These are phyloP conservation scores for Spodoptera picta DNA, from an alignment of 2,888 invertebrate genomes.

Conservation along the genomic window DNA sequence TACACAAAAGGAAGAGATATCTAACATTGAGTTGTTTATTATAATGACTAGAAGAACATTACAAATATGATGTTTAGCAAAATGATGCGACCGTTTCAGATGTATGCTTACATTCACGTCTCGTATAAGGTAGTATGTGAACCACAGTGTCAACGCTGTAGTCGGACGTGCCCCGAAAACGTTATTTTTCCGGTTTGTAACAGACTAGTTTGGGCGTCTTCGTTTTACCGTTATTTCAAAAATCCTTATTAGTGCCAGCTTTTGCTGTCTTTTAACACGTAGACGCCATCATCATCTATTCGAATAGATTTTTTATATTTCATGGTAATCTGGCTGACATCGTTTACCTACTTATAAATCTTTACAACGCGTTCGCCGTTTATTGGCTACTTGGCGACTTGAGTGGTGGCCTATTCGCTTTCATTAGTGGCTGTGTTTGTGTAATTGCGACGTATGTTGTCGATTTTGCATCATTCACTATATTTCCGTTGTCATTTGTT, in stretches of 20 bases:
- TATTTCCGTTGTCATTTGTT: slow-evolving; percentile 20
- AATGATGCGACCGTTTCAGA: slow-evolving; percentile 21
- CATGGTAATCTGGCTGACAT: slow-evolving; percentile 19
- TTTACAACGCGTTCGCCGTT: slow-evolving; percentile 17
- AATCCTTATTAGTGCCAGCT: slow-evolving; percentile 58
- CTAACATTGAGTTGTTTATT: slow-evolving; percentile 20
- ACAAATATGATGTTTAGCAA: slow-evolving; percentile 31
- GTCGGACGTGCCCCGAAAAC: slow-evolving; percentile 81
- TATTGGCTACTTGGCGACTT: slow-evolving; percentile 33
- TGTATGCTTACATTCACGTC: slow-evolving; percentile 66
- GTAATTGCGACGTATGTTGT: slow-evolving; percentile 32
- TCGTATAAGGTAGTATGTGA: slow-evolving; percentile 72
- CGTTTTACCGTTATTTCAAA: slow-evolving; percentile 75
- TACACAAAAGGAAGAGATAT: slow-evolving; percentile 7
- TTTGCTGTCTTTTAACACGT: slow-evolving; percentile 19
- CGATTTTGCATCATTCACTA: slow-evolving; percentile 28
- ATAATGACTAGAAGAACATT: slow-evolving; percentile 17
- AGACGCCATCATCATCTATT: slow-evolving; percentile 20
- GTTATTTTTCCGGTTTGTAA: slow-evolving; percentile 84
- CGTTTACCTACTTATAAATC: slow-evolving; percentile 11
- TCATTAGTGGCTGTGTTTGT: slow-evolving; percentile 33
- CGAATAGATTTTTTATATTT: slow-evolving; percentile 12
- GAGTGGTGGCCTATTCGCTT: slow-evolving; percentile 32
- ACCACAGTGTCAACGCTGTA: slow-evolving; percentile 60
- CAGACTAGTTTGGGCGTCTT: slow-evolving; percentile 74